These are phyloP conservation scores for Silurus aristotelis DNA, from an alignment of 2,797 vertebrate genomes.

Conservation along the genomic window DNA sequence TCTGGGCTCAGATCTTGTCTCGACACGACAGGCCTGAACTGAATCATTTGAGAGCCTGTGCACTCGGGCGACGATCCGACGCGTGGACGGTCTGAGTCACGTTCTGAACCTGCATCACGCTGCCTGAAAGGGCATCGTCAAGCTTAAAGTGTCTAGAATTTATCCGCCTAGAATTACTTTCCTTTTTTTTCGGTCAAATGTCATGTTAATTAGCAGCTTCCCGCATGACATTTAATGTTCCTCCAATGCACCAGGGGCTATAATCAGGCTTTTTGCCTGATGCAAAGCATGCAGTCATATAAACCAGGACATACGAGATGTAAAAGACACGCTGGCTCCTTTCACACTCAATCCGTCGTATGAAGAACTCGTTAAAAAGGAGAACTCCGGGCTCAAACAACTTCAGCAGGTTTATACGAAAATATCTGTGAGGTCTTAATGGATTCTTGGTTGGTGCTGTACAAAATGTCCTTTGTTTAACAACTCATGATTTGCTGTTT, in stretches of 20 bases:
- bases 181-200: slow-evolving; percentile 44
- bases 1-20: neutral
- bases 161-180: neutral
- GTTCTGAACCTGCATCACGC: neutral
- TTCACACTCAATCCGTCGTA: neutral
- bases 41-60: neutral
- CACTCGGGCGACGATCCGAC: neutral
- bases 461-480: too few species aligned
- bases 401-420: neutral
- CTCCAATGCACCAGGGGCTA: slow-evolving; percentile 30
- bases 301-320: slow-evolving; percentile 3
- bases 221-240: slow-evolving; percentile 50
- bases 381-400: neutral
- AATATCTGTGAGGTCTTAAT: neutral
- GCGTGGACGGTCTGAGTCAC: neutral
- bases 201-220: slow-evolving; percentile 58
- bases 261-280: slow-evolving; percentile 37
- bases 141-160: neutral
- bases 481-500: too few species aligned
- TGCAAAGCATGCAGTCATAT: slow-evolving; percentile 30
- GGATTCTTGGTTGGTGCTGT: neutral
- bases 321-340: neutral
- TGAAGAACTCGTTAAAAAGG: neutral
- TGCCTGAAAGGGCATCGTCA: slow-evolving; percentile 24
- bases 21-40: neutral